Evolutionary conservation across 2,888 invertebrate species (phyloP).

Genomic region (Meteorus colon): DNA sequence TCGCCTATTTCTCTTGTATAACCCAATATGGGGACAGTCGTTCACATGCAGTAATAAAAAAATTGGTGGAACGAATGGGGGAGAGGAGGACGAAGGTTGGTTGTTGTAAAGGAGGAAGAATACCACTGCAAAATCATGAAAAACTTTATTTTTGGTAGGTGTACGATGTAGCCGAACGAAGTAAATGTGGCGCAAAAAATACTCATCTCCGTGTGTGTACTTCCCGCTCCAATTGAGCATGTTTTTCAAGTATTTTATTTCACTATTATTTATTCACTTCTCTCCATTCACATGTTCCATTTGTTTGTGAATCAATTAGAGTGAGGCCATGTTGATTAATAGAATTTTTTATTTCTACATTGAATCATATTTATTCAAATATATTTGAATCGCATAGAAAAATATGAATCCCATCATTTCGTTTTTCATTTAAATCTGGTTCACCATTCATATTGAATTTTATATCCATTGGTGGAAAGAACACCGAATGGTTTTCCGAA

Average conservation of each 20-base stretch:
- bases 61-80: background rate
- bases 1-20: background rate
- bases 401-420: background rate
- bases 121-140: background rate
- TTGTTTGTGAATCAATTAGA: slow-evolving; percentile 45
- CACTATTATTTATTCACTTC: background rate
- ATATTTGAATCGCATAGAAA: background rate
- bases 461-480: background rate
- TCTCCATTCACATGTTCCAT: slow-evolving; percentile 23
- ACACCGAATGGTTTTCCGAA: background rate
- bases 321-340: slow-evolving; percentile 47
- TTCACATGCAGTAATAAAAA: background rate
- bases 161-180: background rate
- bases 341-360: slow-evolving; percentile 28
- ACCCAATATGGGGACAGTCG: background rate
- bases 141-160: background rate
- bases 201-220: background rate
- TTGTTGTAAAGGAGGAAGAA: background rate
- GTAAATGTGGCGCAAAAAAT: background rate
- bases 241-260: background rate
- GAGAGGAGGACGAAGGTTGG: background rate
- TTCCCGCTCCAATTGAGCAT: background rate
- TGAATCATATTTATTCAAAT: background rate
- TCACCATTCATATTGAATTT: background rate
- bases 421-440: background rate